Conservation (phyloP, 2,797 vertebrate genomes). For the Octomys mimax region DNA sequence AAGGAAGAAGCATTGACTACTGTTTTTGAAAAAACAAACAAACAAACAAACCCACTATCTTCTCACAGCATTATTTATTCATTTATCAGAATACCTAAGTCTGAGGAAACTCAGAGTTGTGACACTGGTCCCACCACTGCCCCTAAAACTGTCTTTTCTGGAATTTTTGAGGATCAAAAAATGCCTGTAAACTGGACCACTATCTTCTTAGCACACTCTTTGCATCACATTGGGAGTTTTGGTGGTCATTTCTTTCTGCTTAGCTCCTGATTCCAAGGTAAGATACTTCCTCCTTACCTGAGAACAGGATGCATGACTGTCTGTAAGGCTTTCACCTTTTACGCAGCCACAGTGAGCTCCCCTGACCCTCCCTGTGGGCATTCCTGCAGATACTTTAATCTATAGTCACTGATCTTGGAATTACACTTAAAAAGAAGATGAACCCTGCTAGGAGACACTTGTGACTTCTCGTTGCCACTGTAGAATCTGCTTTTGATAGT, state of each 20-base stretch:
- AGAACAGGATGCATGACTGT: neutral
- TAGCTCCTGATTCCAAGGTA: neutral
- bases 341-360: neutral
- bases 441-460: constrained; percentile 24
- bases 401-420: constrained; percentile 56
- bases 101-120: neutral
- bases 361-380: neutral
- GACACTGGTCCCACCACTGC: neutral
- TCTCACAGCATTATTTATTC: neutral
- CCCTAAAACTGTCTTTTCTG: neutral
- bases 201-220: neutral
- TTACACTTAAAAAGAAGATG: constrained; percentile 14
- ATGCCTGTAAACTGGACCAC: neutral
- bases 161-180: neutral
- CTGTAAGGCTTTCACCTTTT: constrained; percentile 24
- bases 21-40: neutral
- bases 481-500: constrained; percentile 13
- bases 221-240: neutral
- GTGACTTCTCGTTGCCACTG: neutral
- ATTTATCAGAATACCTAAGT: constrained; percentile 11
- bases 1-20: neutral
- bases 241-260: neutral
- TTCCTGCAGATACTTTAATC: constrained; percentile 40
- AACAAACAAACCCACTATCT: constrained; percentile 8
- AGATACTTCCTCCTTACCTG: neutral